Evolutionary conservation across 2,113 vertebrate genomes (phyloP).

Genomic region (Gorsachius goisagi): DNA sequence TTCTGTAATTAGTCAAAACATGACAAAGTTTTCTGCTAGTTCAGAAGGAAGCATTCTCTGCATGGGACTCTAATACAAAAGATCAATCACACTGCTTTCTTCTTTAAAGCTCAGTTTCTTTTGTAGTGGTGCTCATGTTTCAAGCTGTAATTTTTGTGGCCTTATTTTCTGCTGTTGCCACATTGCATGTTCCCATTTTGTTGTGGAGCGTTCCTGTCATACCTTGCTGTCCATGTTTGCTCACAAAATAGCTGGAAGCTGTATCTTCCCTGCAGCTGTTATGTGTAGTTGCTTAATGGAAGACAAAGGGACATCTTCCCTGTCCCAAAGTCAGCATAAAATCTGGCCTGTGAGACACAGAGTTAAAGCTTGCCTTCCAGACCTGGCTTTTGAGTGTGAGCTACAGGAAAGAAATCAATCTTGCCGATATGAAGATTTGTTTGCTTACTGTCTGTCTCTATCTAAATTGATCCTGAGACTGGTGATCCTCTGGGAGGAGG

Average conservation of each 20-base stretch:
- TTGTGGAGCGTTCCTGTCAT: background rate
- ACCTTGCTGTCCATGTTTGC: background rate
- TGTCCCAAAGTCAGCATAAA: background rate
- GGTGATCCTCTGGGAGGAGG: background rate
- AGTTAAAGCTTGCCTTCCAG: background rate
- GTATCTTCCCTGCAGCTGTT: background rate
- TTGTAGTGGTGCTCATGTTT: background rate
- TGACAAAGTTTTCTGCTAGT: background rate
- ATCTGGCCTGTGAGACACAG: background rate
- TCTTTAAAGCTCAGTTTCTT: background rate
- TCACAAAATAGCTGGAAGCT: background rate
- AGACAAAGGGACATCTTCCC: background rate
- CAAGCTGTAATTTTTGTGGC: background rate
- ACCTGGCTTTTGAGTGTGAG: background rate
- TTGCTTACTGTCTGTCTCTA: background rate
- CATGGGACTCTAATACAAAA: background rate
- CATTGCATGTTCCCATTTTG: accelerated
- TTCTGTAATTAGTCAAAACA: background rate
- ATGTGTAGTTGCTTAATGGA: background rate
- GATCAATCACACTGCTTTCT: background rate
- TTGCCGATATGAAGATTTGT: background rate
- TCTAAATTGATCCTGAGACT: background rate
- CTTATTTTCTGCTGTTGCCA: background rate
- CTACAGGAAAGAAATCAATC: background rate
- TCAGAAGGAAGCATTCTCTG: background rate